Base-by-base conservation (phyloP, 1,140 invertebrate genomes). In the Rhynchophorus ferrugineus region DNA sequence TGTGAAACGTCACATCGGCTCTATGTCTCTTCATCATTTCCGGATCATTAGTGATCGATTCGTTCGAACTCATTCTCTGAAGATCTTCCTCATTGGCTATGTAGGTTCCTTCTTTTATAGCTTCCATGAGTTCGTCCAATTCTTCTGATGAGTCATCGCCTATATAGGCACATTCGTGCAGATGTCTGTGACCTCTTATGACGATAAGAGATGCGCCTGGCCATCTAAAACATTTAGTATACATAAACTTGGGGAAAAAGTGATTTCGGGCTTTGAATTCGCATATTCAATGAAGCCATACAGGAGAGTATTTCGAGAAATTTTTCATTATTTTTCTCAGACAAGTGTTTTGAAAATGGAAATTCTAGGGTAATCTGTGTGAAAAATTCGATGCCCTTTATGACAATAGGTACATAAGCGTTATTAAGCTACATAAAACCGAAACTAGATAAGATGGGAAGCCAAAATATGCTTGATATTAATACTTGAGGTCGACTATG, bases 121-220 rank as follows among this genome's bases (percentile, higher is more conserved):
- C 70, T 61, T 81, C 76, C 14, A 77, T 50, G 1, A 83, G 63
- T 59, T 84, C 82, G 16, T 84, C 81, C 5, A 82, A 48, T 58
- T 85, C 83, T 64, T 85, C 84, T 1, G 82, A 84, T 0, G 82
- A 85, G 59, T 84, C 78, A 59, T 87, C 83, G 1, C 85, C 85
- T 44, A 89, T 86, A 66, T 87, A 89, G 0, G 85, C 85, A 59
- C 85, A 89, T 54, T 85, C 81, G 60, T 84, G 80, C 0, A 89
- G 69, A 68, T 87, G 82, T 58, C 82, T 82, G 63, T 85, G 82
- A 0, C 85, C 85, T 60, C 81, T 74, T 29, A 89, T 83, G 61
- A 87, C 78, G 36, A 86, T 81, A 19, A 88, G 68, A 2, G 82
- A 85, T 1, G 83, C 83, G 5, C 85, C 85, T 7, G 83, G 82